phyloP scores from a whole-genome alignment of 2,797 vertebrate species.

The Stomatorhinus walkeri region DNA sequence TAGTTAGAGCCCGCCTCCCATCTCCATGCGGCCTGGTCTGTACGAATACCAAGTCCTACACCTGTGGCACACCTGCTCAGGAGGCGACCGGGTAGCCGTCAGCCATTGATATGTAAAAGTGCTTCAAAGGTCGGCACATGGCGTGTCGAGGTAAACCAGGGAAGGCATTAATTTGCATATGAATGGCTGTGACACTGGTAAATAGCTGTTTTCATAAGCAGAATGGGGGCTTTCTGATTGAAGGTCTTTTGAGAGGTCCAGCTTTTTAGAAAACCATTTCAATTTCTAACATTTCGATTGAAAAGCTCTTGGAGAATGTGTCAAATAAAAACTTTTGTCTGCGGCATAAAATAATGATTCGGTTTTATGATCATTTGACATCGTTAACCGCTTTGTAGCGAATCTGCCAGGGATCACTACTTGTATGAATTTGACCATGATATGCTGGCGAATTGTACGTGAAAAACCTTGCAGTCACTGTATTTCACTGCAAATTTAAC shows the following conservation, averaged over 20 bases:
- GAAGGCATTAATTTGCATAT: neutral
- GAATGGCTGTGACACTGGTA: neutral
- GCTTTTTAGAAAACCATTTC: neutral
- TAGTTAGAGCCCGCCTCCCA: neutral
- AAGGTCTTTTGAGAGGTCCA: neutral
- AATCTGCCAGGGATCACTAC: neutral
- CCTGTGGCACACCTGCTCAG: neutral
- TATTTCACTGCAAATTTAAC: neutral
- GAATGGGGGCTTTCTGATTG: neutral
- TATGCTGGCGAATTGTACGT: neutral
- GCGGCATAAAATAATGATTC: neutral
- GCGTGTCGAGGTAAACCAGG: neutral
- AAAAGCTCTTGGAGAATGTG: neutral
- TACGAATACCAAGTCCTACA: neutral
- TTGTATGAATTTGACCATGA: neutral
- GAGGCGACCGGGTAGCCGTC: too few species aligned
- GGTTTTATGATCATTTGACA: neutral
- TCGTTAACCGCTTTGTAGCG: neutral
- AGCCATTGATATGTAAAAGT: neutral
- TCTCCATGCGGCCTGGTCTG: neutral
- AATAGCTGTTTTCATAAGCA: neutral
- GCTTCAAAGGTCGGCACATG: neutral
- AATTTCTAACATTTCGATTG: neutral
- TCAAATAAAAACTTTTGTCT: neutral
- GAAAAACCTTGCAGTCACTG: neutral